These are phyloP conservation scores for Macquaria australasica DNA, from an alignment of 2,113 vertebrate species.

Conservation along the genomic window DNA sequence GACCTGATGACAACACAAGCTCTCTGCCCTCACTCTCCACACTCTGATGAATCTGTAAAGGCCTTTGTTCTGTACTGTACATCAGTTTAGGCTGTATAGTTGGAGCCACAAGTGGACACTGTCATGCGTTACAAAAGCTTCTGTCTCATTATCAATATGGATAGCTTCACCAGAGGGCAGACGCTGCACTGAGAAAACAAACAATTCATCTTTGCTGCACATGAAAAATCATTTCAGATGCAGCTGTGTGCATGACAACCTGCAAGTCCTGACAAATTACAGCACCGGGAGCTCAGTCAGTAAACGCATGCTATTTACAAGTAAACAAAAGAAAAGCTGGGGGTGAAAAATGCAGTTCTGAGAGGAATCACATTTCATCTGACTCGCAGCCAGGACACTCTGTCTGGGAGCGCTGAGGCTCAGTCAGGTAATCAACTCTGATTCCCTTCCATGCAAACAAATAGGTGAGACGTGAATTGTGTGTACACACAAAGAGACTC, in stretches of 20 bases:
- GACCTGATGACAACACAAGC: not conserved
- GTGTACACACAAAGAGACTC: slow-evolving; percentile 61
- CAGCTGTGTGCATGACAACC: slow-evolving; percentile 38
- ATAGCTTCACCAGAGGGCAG: slow-evolving; percentile 65
- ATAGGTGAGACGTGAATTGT: slow-evolving; percentile 65
- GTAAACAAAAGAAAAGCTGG: slow-evolving; percentile 59
- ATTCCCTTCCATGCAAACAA: slow-evolving; percentile 55
- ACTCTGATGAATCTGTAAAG: slow-evolving; percentile 1
- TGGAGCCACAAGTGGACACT: not conserved
- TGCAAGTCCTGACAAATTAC: slow-evolving; percentile 65
- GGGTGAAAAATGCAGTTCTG: slow-evolving; percentile 36
- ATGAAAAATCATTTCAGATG: slow-evolving; percentile 54
- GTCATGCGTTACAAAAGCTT: slow-evolving; percentile 26
- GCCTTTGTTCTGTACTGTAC: not conserved
- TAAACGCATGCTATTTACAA: slow-evolving; percentile 61
- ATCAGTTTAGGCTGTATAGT: not conserved
- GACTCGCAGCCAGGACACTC: slow-evolving; percentile 54
- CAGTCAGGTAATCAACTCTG: slow-evolving; percentile 63
- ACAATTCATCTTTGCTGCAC: slow-evolving; percentile 59
- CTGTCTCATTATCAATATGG: slow-evolving; percentile 61
- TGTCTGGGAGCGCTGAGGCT: slow-evolving; percentile 28
- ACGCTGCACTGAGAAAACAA: slow-evolving; percentile 49
- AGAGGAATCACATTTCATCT: slow-evolving; percentile 60
- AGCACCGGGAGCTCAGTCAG: slow-evolving; percentile 29
- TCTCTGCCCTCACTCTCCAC: not conserved